Evolutionary conservation across 2,888 invertebrate genomes (phyloP), one percentile per base, ranked within the genome.

Genomic region (Nephrotoma flavescens): DNA sequence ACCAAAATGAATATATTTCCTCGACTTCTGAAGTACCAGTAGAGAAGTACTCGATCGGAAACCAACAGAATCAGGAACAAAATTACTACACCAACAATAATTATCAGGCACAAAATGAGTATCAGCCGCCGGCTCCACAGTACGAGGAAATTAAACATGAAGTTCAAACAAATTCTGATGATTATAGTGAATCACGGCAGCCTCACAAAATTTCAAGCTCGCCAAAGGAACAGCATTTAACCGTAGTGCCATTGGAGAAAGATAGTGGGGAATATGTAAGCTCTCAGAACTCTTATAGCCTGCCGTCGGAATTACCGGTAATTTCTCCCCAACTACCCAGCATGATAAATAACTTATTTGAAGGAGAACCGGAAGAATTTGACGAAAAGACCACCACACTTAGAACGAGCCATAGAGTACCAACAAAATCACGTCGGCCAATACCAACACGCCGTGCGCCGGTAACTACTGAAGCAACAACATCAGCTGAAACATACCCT

Each of bases 331-430:
- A 93, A 88, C 91, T 94, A 42, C 94, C 94, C 0, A 93, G 93
- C 0, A 90, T 94, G 41, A 93, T 94, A 0, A 94, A 94, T 89
- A 93, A 94, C 44, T 90, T 95, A 45, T 92, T 94, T 88, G 94
- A 94, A 87, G 92, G 88, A 4, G 89, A 89, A 87, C 89, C 88
- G 52, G 88, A 87, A 86, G 89, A 88, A 31, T 88, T 88, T 12
- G 90, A 91, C 57, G 90, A 92, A 52, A 91, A 92, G 41, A 91
- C 92, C 0, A 90, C 92, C 6, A 91, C 92, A 0, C 91, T 92
- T 9, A 91, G 91, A 15, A 91, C 92, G 71, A 93, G 93, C 15
- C 92, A 93, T 86, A 90, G 92, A 45, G 93, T 92, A 44, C 92
- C 94, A 52, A 89, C 92, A 71, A 92, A 94, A 88, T 93, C 94